Conservation (phyloP, 2,113 vertebrate genomes). For the Lucifuga dentata region DNA sequence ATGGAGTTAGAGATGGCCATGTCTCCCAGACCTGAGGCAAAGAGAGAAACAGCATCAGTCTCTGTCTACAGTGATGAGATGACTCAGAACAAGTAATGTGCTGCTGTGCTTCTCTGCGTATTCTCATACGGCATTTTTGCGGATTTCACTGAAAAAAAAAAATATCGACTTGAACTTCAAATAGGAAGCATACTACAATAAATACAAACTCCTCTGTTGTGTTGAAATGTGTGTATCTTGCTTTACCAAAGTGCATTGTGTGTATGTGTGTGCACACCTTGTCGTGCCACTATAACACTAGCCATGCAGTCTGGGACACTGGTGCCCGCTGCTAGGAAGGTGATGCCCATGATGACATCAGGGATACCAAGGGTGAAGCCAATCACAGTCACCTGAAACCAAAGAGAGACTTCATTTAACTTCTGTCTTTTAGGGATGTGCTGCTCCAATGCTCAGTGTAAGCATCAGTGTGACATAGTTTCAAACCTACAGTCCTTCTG, state of each 20-base stretch:
- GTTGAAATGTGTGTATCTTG: no score
- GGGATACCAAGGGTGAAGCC: constrained; percentile 95
- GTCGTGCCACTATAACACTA: constrained; percentile 93
- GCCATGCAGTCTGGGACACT: constrained; percentile 98
- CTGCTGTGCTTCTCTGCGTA: not conserved
- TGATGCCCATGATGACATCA: constrained; percentile 98
- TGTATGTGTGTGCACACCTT: constrained; percentile 82
- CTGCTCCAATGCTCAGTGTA: no score
- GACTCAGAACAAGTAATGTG: not conserved
- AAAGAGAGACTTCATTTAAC: not conserved
- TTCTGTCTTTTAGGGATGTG: no score
- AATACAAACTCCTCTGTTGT: not conserved
- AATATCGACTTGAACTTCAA: not conserved
- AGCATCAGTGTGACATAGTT: no score
- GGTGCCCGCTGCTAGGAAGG: constrained; percentile 94
- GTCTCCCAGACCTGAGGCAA: constrained; percentile 90
- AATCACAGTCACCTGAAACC: constrained; percentile 91
- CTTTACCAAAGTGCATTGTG: not conserved
- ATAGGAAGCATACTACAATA: no score
- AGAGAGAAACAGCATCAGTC: constrained; percentile 38
- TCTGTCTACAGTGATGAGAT: constrained; percentile 13
- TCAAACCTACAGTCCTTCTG: no score
- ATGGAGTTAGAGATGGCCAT: constrained; percentile 98
- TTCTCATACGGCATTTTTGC: not conserved
- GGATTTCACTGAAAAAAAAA: not conserved